Evolutionary conservation across 2,113 vertebrate genomes (phyloP), one percentile per base, ranked within the genome.

Genomic region (Neogobius melanostomus): DNA sequence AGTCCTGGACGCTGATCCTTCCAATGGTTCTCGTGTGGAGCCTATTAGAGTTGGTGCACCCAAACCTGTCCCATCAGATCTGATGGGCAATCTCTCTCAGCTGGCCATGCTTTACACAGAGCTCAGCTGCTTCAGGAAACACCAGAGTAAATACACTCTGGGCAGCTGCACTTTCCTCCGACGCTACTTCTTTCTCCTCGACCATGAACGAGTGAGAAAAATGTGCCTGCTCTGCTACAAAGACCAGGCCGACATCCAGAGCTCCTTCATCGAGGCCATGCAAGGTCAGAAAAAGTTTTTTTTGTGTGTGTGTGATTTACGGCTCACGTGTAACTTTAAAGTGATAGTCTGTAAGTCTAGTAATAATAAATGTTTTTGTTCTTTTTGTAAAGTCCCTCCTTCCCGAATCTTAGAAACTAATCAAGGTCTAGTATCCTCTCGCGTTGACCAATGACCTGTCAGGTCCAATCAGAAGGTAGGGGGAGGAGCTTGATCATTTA

Each of bases 141-240:
- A 53, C 11, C 46, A 53, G 64, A 47, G 57, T 11, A 80, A 65
- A 43, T 28, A 59, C 61, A 66, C 62, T 3, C 51, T 75, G 48
- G 69, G 28, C 2, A 83, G 86, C 51, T 48, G 53, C 3, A 77
- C 74, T 0, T 98, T 97, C 81, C 90, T 99, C 64, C 90, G 62
- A 12, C 93, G 83, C 48, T 97, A 94, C 85, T 98, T 98, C 85
- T 97, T 96, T 56, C 93, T 99, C 71, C 78, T 99, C 85, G 95
- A 98, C 79, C 90, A 93, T 64, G 95, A 94, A 82, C 94, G 96
- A 44, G 66, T 95, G 36, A 95, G 95, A 65, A 93, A 90, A 15
- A 94, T 93, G 86, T 94, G 97, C 85, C 90, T 93, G 81, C 89
- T 92, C 69, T 91, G 85, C 17, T 91, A 94, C 51, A 46, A 75